These are phyloP conservation scores for Temnopleurus reevesii DNA, from an alignment of 53 echinoderm and acorn worm genomes.

Conservation along the genomic window DNA sequence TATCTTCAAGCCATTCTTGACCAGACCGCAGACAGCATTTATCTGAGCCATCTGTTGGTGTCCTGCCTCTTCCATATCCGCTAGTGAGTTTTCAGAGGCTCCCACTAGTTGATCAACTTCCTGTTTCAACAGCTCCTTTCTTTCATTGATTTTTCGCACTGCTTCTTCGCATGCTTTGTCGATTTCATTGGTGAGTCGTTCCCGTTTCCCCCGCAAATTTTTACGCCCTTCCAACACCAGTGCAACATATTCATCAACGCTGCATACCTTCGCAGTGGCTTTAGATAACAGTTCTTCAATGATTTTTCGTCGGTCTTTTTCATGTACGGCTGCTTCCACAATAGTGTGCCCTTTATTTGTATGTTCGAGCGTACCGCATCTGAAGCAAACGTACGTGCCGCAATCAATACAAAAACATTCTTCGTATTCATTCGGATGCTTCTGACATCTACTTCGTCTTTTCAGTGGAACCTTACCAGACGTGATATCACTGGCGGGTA, in stretches of 20 bases:
- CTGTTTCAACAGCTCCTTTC: not conserved
- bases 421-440: not conserved
- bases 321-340: not conserved
- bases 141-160: not conserved
- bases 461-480: not conserved
- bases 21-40: not conserved
- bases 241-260: not conserved
- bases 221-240: not conserved
- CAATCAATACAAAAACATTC: conserved; percentile 13
- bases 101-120: not conserved
- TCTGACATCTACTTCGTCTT: not conserved
- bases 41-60: not conserved
- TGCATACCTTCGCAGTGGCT: not conserved
- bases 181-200: not conserved
- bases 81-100: not conserved
- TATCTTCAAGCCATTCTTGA: not conserved
- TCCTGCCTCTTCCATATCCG: not conserved
- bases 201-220: not conserved
- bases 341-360: not conserved
- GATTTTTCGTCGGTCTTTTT: not conserved
- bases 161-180: not conserved
- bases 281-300: not conserved
- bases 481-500: not conserved
- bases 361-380: not conserved
- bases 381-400: conserved; percentile 5